A percentile compares a stretch with the other conserved stretches of the same genome.
phyloP scores from a whole-genome alignment of 2,888 invertebrate species.

The Brenthis ino region DNA sequence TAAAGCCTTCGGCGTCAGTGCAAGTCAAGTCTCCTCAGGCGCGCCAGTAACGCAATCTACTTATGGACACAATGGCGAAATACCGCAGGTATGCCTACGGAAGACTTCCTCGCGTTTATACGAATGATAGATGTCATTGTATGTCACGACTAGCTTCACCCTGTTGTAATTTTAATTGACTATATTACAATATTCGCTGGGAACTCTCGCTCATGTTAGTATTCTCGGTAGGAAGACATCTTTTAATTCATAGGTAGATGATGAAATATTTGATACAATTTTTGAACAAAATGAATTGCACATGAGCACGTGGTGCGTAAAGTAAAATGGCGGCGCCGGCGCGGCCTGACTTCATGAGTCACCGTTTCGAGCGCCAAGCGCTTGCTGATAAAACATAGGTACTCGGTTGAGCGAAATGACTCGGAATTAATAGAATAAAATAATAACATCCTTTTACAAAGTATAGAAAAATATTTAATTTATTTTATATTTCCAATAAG shows the following conservation, averaged over 20 bases:
- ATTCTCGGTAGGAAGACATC: neutral
- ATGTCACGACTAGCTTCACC: neutral
- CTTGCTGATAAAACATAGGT: constrained; percentile 45
- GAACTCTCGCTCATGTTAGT: neutral
- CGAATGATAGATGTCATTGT: constrained; percentile 1
- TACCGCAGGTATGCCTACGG: constrained; percentile 62
- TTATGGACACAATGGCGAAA: constrained; percentile 68
- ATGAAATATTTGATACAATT: constrained; percentile 13
- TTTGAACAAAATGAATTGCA: constrained; percentile 35
- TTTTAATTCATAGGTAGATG: neutral
- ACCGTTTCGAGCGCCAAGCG: constrained; percentile 43
- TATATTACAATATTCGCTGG: neutral
- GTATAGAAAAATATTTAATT: neutral
- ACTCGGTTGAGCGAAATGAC: constrained; percentile 27
- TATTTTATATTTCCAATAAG: neutral
- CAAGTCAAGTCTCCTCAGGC: constrained; percentile 27
- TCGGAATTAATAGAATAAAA: constrained; percentile 13
- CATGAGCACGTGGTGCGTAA: constrained; percentile 72
- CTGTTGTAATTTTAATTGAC: neutral
- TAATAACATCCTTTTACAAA: constrained; percentile 8
- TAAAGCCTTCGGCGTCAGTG: constrained; percentile 17
- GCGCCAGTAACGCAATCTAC: constrained; percentile 40
- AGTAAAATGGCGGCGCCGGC: constrained; percentile 74
- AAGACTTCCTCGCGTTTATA: constrained; percentile 16
- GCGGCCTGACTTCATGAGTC: constrained; percentile 47